These are phyloP conservation scores for Lophotriccus pileatus DNA, from an alignment of 2,797 vertebrate genomes.

Conservation along the genomic window DNA sequence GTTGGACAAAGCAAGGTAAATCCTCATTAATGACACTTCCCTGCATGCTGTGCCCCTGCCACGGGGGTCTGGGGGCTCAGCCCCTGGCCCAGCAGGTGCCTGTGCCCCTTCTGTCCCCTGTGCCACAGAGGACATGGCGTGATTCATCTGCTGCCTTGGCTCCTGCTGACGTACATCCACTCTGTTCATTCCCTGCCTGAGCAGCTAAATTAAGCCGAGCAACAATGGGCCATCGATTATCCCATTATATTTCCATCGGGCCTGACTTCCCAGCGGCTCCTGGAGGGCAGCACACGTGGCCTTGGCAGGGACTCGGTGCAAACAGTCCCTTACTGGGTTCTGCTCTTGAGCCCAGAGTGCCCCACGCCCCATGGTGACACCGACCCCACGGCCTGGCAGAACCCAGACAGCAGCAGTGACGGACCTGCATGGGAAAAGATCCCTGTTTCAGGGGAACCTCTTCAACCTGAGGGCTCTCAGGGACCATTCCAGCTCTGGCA, in stretches of 20 bases:
- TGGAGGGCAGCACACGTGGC: conserved; percentile 2
- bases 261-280: neutral
- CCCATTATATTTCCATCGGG: conserved; percentile 38
- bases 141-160: conserved; percentile 22
- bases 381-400: neutral
- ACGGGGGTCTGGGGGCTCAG: neutral
- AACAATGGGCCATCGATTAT: conserved; percentile 66
- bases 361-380: fast-evolving
- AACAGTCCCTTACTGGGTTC: neutral
- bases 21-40: neutral
- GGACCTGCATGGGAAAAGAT: fast-evolving
- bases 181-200: neutral
- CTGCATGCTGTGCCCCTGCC: fast-evolving
- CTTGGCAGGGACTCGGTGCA: neutral
- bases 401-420: fast-evolving
- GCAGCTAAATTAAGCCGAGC: conserved; percentile 52
- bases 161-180: neutral
- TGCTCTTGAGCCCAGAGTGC: fast-evolving
- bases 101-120: neutral
- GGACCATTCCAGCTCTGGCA: neutral
- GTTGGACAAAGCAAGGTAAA: neutral
- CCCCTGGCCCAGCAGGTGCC: neutral
- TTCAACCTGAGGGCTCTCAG: fast-evolving
- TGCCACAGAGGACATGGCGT: neutral
- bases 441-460: too few relatives aligned